These are phyloP conservation scores for Apostichopus californicus DNA, from an alignment of 35 echinoderm and acorn worm species.

Conservation along the genomic window DNA sequence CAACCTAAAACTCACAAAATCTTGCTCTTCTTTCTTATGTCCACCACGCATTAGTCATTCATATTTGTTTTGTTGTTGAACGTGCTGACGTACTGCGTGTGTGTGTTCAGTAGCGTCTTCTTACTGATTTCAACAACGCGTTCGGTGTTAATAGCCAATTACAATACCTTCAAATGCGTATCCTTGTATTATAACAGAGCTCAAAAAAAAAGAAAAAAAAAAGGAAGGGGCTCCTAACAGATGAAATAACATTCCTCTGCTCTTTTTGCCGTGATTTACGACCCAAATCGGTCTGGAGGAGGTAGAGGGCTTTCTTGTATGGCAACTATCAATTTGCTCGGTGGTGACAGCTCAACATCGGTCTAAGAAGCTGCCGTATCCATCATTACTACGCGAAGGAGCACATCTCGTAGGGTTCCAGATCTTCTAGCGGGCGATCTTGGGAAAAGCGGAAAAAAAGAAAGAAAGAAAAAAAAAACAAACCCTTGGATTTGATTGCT, in stretches of 20 bases:
- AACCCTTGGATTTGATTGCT: slow-evolving; percentile 50
- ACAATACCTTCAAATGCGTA: slow-evolving; percentile 39
- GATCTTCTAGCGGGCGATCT: not conserved
- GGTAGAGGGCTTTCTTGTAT: slow-evolving; percentile 20
- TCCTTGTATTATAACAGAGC: not conserved
- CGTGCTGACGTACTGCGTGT: not conserved
- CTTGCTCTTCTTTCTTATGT: not conserved
- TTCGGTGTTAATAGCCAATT: slow-evolving; percentile 41
- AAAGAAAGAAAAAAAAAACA: not conserved
- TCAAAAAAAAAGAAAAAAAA: not conserved
- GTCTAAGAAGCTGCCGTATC: slow-evolving; percentile 8
- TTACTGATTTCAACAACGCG: slow-evolving; percentile 6
- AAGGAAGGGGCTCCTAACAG: not conserved
- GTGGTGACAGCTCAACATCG: slow-evolving; percentile 28
- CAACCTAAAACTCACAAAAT: not conserved
- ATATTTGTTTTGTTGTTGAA: not conserved
- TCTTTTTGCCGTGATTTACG: slow-evolving; percentile 46
- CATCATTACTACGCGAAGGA: not conserved
- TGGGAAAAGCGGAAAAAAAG: not conserved
- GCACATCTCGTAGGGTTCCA: not conserved
- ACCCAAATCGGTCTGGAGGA: slow-evolving; percentile 34
- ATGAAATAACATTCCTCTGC: slow-evolving; percentile 26
- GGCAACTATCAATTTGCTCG: slow-evolving; percentile 45
- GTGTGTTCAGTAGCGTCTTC: not conserved
- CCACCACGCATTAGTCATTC: slow-evolving; percentile 41